Conservation (phyloP, 2,113 vertebrate species). For the Camarhynchus parvulus region DNA sequence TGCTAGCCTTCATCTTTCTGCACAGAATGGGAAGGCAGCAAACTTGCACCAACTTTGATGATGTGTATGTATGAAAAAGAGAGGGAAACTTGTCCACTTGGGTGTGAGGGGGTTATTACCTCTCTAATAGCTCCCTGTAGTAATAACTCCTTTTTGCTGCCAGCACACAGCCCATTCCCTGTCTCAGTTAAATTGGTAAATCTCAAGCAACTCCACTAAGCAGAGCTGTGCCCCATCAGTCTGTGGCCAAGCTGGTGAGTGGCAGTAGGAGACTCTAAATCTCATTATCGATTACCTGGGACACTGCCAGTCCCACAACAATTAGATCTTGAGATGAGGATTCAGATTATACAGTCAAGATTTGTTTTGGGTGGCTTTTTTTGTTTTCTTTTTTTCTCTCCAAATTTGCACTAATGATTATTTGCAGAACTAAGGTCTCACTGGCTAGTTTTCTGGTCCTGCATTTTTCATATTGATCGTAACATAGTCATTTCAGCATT, state of each 20-base stretch:
- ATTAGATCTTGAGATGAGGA: constrained; percentile 62
- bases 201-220: background rate
- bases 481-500: constrained; percentile 28
- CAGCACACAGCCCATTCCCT: background rate
- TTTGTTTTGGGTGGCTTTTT: background rate
- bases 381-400: background rate
- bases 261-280: constrained; percentile 40
- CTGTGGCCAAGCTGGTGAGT: background rate
- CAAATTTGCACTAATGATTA: constrained; percentile 44
- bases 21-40: background rate
- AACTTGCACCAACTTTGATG: background rate
- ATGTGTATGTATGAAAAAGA: background rate
- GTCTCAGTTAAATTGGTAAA: background rate
- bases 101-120: background rate
- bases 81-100: background rate
- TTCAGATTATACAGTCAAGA: constrained; percentile 56
- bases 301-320: constrained; percentile 53
- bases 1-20: background rate
- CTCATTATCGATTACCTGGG: constrained; percentile 59
- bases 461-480: constrained; percentile 41
- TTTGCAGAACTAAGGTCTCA: constrained; percentile 53
- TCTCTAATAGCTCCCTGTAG: background rate
- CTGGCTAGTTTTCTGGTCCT: constrained; percentile 12
- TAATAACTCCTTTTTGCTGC: background rate
- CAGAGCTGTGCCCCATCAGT: background rate